Evolutionary conservation across 2,113 vertebrate species (phyloP), one percentile per base, ranked within the genome.

Genomic region (Macquaria ambigua): DNA sequence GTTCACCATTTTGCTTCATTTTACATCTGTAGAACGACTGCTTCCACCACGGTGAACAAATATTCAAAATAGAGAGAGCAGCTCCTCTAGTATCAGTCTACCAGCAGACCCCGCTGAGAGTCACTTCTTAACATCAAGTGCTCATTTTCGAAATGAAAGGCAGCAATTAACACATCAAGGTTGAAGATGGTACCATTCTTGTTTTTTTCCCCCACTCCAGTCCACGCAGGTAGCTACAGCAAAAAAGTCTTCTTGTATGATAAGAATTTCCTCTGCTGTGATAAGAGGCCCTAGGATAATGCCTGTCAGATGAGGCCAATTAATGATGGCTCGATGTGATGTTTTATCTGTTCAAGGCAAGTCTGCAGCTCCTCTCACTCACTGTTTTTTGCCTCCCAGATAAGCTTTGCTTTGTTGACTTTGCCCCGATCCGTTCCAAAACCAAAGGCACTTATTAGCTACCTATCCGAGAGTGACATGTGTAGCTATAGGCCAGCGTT

Each of bases 71-170:
- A 8, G 15, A 94, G 93, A 93, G 94, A 90, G 91, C 90, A 81
- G 84, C 92, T 70, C 88, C 94, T 94, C 93, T 91, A 91, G 91
- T 95, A 95, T 95, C 94, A 92, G 72, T 48, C n/a, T 14, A 55
- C 92, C 94, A 91, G 79, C 74, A 85, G 74, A 83, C 64, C 64
- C 75, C 2, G 15, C 74, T 79, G 83, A 68, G 66, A 62, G 85
- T 81, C 75, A 61, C 75, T 77, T 79, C 82, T 87, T 76, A 74
- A 81, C 58, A 68, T 84, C 39, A 56, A 83, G 67, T 73, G 87
- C 89, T 93, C 70, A 79, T 91, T 92, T 90, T 61, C 53, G 53
- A 87, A 94, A 87, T 90, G 71, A 92, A 90, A 87, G 84, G 63
- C 68, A 21, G 31, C 87, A 90, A 95, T 92, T 91, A 92, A 85